phyloP scores from a whole-genome alignment of 2,797 vertebrate genomes.

The Orientallactaga sibirica region DNA sequence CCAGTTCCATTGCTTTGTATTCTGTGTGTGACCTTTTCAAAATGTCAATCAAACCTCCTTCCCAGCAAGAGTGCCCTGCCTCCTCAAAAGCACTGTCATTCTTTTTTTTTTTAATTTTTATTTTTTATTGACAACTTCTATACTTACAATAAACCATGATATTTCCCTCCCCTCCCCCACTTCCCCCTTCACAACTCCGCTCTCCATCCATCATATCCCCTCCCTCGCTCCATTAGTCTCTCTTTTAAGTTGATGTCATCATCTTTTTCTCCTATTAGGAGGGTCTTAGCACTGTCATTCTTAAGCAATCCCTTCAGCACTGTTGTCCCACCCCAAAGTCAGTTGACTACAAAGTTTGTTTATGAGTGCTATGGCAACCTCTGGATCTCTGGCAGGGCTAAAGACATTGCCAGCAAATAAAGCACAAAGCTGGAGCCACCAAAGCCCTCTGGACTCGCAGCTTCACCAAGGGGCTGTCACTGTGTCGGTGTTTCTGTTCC shows the following conservation, averaged over 20 bases:
- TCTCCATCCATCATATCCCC: no score
- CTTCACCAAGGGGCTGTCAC: constrained; percentile 39
- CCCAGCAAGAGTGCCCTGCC: constrained; percentile 48
- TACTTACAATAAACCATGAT: no score
- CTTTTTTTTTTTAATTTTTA: no score
- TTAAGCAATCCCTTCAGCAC: constrained; percentile 42
- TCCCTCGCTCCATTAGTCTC: no score
- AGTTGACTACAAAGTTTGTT: constrained; percentile 82
- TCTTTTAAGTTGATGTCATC: no score
- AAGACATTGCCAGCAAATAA: constrained; percentile 71
- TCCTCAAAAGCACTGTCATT: neutral
- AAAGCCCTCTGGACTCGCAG: constrained; percentile 34
- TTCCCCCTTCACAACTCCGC: no score
- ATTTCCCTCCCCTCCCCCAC: no score
- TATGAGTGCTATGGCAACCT: constrained; percentile 83
- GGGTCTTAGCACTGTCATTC: neutral
- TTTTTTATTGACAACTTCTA: no score
- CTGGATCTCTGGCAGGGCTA: constrained; percentile 78
- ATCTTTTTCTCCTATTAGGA: no score
- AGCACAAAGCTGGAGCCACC: constrained; percentile 1
- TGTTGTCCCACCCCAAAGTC: constrained; percentile 56
- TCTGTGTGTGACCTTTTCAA: constrained; percentile 32
- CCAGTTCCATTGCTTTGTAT: neutral
- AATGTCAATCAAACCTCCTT: constrained; percentile 45
- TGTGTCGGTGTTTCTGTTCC: constrained; percentile 61